Conservation (phyloP, 2,888 invertebrate species). For the Mythimna vitellina region DNA sequence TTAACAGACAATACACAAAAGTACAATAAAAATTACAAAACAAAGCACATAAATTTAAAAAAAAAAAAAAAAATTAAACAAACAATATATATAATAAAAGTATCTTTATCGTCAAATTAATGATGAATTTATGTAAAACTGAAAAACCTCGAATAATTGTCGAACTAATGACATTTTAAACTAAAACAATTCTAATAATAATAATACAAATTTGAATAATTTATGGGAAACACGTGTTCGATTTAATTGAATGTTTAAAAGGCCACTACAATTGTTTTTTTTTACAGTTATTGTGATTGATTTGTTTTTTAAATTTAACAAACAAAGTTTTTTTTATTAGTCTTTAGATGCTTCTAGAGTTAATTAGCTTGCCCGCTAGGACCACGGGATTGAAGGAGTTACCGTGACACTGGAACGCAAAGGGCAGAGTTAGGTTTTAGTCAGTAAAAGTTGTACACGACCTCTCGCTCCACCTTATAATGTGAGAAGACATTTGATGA, state of each 20-base stretch:
- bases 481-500: too few species aligned
- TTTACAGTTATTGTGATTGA: background rate
- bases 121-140: background rate
- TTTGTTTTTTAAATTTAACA: background rate
- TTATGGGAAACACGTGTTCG: slow-evolving; percentile 27
- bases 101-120: background rate
- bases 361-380: too few species aligned
- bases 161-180: background rate
- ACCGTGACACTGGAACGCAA: too few species aligned
- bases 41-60: too few species aligned
- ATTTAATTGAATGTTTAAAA: background rate
- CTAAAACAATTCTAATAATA: background rate
- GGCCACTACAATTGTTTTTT: background rate
- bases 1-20: too few species aligned
- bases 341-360: too few species aligned
- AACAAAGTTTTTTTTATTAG: background rate
- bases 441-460: too few species aligned
- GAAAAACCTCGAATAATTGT: background rate
- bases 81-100: background rate
- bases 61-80: too few species aligned
- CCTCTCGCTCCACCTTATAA: too few species aligned
- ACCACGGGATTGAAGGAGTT: too few species aligned
- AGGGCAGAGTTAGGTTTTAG: too few species aligned
- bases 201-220: slow-evolving; percentile 1
- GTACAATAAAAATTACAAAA: too few species aligned